Percentiles rank a stretch among this genome's conserved stretches.
Conservation (phyloP, 1,140 invertebrate genomes). For the Hetaerina americana region DNA sequence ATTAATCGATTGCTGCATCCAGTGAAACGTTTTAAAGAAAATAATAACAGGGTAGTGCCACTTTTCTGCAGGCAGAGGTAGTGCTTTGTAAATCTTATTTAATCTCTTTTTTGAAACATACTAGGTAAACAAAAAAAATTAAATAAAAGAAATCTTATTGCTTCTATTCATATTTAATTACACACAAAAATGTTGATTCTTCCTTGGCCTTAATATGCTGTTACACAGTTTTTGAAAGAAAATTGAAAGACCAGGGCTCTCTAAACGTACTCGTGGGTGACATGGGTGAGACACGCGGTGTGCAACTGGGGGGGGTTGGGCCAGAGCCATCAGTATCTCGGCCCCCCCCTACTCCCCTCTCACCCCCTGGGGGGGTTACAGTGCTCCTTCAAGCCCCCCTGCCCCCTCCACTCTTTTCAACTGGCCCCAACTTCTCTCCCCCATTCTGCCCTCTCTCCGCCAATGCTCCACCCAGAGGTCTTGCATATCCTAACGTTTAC, state of each 20-base stretch:
- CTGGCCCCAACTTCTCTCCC: too few relatives aligned
- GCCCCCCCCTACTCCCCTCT: background rate
- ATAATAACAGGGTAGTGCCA: background rate
- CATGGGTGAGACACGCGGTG: background rate
- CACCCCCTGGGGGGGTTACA: too few relatives aligned
- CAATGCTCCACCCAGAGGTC: slow-evolving; percentile 9
- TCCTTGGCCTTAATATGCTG: slow-evolving; percentile 12
- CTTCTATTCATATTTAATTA: slow-evolving; percentile 10
- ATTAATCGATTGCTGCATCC: background rate
- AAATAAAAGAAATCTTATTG: slow-evolving; percentile 9
- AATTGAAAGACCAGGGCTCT: background rate
- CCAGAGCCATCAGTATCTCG: background rate
- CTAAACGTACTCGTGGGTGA: background rate
- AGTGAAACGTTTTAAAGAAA: background rate
- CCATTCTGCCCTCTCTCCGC: background rate
- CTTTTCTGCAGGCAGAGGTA: background rate
- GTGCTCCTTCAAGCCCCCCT: too few relatives aligned
- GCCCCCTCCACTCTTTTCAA: too few relatives aligned
- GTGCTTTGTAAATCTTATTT: background rate
- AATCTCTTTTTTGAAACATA: background rate
- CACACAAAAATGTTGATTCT: slow-evolving; percentile 8
- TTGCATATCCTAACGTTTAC: slow-evolving; percentile 17
- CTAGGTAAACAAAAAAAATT: too few relatives aligned
- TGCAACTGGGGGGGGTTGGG: background rate
- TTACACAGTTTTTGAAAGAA: too few relatives aligned